Percentiles rank a stretch among this genome's conserved stretches.
These are phyloP conservation scores for Protaetia brevitarsis DNA, from an alignment of 1,140 invertebrate species.

Conservation along the genomic window DNA sequence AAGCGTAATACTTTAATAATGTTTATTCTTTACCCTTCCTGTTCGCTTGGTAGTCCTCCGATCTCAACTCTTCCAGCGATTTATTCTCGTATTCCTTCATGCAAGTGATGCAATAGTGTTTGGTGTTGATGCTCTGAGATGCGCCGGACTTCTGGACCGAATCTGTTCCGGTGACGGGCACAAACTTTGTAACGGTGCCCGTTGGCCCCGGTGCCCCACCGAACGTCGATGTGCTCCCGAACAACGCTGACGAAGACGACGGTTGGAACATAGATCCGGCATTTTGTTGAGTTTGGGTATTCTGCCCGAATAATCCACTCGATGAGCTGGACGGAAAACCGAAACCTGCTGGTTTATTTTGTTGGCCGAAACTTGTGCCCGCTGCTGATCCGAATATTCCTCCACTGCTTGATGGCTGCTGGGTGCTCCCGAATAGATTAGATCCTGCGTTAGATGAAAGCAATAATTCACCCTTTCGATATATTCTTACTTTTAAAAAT, in stretches of 20 bases:
- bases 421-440: conserved; percentile 37
- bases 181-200: conserved; percentile 84
- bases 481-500: conserved; percentile 22
- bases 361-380: conserved; percentile 61
- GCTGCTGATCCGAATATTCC: conserved; percentile 55
- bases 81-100: conserved; percentile 98
- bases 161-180: conserved; percentile 81
- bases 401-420: conserved; percentile 35
- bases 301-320: conserved; percentile 38
- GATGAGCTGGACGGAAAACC: conserved; percentile 51
- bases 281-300: conserved; percentile 32
- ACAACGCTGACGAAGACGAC: conserved; percentile 31
- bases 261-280: conserved; percentile 43
- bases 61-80: conserved; percentile 87
- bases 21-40: conserved; percentile 64
- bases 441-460: conserved; percentile 25
- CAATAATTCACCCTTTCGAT: not conserved
- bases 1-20: not conserved
- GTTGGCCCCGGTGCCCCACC: conserved; percentile 51
- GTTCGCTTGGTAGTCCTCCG: conserved; percentile 90
- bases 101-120: conserved; percentile 92
- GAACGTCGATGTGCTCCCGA: conserved; percentile 46
- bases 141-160: conserved; percentile 86
- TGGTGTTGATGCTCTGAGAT: conserved; percentile 79
- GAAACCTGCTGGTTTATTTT: conserved; percentile 57